Evolutionary conservation across 2,888 invertebrate species (phyloP).

Genomic region (Molorchus minor): DNA sequence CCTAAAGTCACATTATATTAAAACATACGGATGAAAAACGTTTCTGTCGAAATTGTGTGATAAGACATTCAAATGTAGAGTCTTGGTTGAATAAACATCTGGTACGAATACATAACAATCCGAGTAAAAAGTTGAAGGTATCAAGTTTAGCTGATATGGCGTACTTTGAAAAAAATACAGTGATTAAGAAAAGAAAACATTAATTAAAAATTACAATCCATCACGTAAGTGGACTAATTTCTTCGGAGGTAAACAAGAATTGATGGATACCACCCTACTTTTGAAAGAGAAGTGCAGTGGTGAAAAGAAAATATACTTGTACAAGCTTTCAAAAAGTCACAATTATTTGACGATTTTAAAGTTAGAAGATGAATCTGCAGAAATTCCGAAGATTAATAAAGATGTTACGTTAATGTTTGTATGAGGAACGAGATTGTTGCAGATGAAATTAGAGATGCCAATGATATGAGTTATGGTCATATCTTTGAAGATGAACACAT

Average conservation of each 20-base stretch:
- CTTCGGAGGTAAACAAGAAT: conserved; percentile 23
- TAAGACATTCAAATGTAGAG: conserved; percentile 33
- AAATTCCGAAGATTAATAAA: background rate
- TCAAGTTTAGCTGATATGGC: conserved; percentile 32
- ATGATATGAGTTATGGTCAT: background rate
- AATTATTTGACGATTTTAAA: background rate
- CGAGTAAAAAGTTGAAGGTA: conserved; percentile 34
- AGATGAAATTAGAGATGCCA: conserved; percentile 2
- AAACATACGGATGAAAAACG: conserved; percentile 45
- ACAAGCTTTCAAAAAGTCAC: background rate
- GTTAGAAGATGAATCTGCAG: background rate
- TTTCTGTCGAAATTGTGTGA: conserved; percentile 48
- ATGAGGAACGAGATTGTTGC: conserved; percentile 2
- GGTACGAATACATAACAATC: conserved; percentile 32
- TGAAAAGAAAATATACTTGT: conserved; percentile 40
- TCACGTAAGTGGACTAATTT: background rate
- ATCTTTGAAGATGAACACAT: background rate
- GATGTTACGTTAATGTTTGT: background rate
- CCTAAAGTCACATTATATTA: conserved; percentile 47
- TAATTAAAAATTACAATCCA: background rate
- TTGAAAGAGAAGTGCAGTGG: conserved; percentile 36
- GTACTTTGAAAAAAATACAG: conserved; percentile 27
- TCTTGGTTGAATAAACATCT: conserved; percentile 41
- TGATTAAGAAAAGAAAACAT: conserved; percentile 27
- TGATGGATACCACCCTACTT: conserved; percentile 35